Percentiles rank a stretch among this genome's conserved stretches.
These are phyloP conservation scores for Rhyacichthys aspro DNA, from an alignment of 2,797 vertebrate species.

Conservation along the genomic window DNA sequence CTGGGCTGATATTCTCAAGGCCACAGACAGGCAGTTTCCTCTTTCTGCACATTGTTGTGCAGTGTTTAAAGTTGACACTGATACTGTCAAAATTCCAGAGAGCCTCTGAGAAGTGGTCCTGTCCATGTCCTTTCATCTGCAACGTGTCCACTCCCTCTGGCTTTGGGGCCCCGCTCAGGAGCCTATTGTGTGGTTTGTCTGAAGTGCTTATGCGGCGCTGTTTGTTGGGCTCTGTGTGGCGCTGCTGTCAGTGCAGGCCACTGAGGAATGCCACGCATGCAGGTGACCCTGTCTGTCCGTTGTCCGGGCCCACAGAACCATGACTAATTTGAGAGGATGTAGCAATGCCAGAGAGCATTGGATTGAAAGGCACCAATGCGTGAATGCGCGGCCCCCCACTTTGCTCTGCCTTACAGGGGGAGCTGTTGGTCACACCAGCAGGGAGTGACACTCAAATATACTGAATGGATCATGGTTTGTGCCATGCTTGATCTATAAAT, in stretches of 20 bases:
- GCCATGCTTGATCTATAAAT: too few relatives aligned
- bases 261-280: slow-evolving; percentile 72
- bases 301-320: slow-evolving; percentile 72
- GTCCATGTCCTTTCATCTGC: neutral
- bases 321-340: slow-evolving; percentile 69
- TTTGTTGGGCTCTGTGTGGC: slow-evolving; percentile 18
- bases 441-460: too few relatives aligned
- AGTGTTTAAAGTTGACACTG: slow-evolving; percentile 7
- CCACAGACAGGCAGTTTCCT: slow-evolving; percentile 13
- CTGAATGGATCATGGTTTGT: too few relatives aligned
- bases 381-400: slow-evolving; percentile 40
- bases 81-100: slow-evolving; percentile 6
- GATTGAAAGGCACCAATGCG: slow-evolving; percentile 53
- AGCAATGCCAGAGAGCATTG: slow-evolving; percentile 34
- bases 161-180: slow-evolving; percentile 2
- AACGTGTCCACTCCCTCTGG: neutral
- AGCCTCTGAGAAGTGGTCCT: neutral
- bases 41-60: neutral
- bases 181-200: slow-evolving; percentile 4
- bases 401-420: slow-evolving; percentile 16
- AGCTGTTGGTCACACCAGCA: slow-evolving; percentile 22
- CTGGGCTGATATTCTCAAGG: slow-evolving; percentile 17
- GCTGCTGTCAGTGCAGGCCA: slow-evolving; percentile 41
- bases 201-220: slow-evolving; percentile 19
- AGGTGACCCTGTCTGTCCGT: slow-evolving; percentile 62